Percentiles rank a stretch among this genome's conserved stretches.
Conservation (phyloP, 2,888 invertebrate genomes). For the Tubiluchus corallicola region DNA sequence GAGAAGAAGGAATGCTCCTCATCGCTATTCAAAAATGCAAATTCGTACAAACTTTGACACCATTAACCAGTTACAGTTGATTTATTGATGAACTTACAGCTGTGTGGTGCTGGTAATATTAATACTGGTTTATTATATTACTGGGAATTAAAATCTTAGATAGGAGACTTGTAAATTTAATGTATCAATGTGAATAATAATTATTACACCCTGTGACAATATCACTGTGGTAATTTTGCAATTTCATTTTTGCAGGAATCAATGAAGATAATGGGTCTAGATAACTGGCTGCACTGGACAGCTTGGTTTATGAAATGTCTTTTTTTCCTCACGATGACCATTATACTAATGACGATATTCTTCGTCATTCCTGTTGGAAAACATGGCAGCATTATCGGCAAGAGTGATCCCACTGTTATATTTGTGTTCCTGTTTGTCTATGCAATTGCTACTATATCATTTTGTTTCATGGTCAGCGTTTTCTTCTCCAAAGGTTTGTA, state of each 20-base stretch:
- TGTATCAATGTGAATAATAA: too few relatives aligned
- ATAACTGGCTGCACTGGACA: slow-evolving; percentile 62
- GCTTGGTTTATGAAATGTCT: slow-evolving; percentile 68
- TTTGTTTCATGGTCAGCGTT: slow-evolving; percentile 58
- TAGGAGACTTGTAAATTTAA: too few relatives aligned
- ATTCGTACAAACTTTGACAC: too few relatives aligned
- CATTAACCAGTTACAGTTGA: too few relatives aligned
- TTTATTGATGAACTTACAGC: too few relatives aligned
- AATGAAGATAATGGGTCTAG: slow-evolving; percentile 77
- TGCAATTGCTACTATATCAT: slow-evolving; percentile 46
- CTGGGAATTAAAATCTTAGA: too few relatives aligned
- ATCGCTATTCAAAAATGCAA: too few relatives aligned
- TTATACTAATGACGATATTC: slow-evolving; percentile 31
- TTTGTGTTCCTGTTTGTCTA: slow-evolving; percentile 52
- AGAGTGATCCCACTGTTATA: slow-evolving; percentile 44
- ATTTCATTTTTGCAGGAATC: slow-evolving; percentile 55
- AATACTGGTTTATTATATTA: too few relatives aligned
- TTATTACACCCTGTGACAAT: too few relatives aligned
- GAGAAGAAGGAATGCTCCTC: too few relatives aligned
- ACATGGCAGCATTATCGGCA: slow-evolving; percentile 42
- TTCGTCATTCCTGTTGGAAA: slow-evolving; percentile 19
- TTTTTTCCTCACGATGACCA: slow-evolving; percentile 42
- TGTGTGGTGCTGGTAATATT: too few relatives aligned
- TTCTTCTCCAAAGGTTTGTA: slow-evolving; percentile 54
- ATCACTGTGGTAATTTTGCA: too few relatives aligned